Evolutionary conservation across 2,888 invertebrate genomes (phyloP).

Genomic region (Andrena flavipes): DNA sequence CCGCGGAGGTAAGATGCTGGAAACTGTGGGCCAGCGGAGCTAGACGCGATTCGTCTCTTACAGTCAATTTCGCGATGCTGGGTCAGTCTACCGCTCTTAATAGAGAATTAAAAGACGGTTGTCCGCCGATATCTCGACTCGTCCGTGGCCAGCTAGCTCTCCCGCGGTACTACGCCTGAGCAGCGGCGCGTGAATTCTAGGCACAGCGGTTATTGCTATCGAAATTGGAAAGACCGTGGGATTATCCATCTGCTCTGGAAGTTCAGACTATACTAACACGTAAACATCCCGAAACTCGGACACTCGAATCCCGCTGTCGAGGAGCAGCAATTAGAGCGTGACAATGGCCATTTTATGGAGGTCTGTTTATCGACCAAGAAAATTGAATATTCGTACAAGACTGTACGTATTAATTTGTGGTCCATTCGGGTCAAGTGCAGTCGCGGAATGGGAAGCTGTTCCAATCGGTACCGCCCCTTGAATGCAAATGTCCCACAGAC

Average conservation of each 20-base stretch:
- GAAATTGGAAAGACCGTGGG: background rate
- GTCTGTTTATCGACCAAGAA: conserved; percentile 29
- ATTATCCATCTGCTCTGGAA: too few species aligned
- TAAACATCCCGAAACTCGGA: background rate
- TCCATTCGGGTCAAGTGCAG: conserved; percentile 71
- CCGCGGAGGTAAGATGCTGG: background rate
- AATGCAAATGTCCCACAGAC: conserved; percentile 74
- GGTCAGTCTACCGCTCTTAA: conserved; percentile 9
- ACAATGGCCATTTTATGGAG: conserved; percentile 27
- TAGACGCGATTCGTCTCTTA: conserved; percentile 4
- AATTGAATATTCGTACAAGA: conserved; percentile 39
- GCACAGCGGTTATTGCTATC: background rate
- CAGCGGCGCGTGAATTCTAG: too few species aligned
- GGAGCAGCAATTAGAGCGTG: conserved; percentile 33
- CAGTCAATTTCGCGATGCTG: conserved; percentile 21
- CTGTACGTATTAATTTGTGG: conserved; percentile 57
- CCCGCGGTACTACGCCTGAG: background rate
- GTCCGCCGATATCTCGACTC: background rate
- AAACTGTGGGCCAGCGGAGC: background rate
- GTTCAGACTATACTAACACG: background rate
- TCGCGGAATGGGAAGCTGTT: conserved; percentile 54
- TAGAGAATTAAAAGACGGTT: background rate
- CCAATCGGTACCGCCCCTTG: conserved; percentile 51
- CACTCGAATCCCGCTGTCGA: background rate
- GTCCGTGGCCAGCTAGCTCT: background rate